Percentiles rank a stretch among this genome's conserved stretches.
These are phyloP conservation scores for Melipona quadrifasciata DNA, from an alignment of 1,140 invertebrate genomes.

Conservation along the genomic window DNA sequence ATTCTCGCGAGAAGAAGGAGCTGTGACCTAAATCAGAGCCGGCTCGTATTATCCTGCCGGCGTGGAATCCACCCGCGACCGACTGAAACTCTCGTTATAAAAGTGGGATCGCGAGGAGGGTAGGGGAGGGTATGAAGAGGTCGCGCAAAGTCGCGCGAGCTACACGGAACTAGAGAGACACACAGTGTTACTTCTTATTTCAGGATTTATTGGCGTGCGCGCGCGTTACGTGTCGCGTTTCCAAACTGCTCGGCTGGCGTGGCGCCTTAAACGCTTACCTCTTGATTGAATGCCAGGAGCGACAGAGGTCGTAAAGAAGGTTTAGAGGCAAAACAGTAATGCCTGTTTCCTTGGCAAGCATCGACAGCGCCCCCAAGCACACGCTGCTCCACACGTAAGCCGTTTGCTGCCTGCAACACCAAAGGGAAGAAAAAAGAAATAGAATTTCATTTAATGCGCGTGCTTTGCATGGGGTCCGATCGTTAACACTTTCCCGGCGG, in stretches of 20 bases:
- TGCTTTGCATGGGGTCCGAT: neutral
- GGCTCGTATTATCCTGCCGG: neutral
- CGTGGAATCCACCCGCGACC: neutral
- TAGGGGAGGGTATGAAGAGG: no score
- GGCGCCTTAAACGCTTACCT: conserved; percentile 81
- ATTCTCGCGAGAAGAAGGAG: neutral
- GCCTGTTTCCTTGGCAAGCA: conserved; percentile 96
- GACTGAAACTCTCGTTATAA: conserved; percentile 10
- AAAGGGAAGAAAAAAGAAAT: conserved; percentile 21
- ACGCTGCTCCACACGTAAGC: conserved; percentile 85
- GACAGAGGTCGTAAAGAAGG: conserved; percentile 87
- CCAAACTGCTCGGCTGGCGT: conserved; percentile 13
- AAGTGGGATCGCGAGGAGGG: no score
- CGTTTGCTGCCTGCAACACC: conserved; percentile 75
- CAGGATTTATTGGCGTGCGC: conserved; percentile 30
- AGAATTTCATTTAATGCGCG: conserved; percentile 24
- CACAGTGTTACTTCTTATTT: conserved; percentile 32
- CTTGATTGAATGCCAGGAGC: conserved; percentile 87
- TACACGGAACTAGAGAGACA: neutral
- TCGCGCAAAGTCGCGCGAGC: conserved; percentile 16
- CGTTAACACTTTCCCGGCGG: neutral
- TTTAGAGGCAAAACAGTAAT: conserved; percentile 91
- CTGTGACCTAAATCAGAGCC: neutral
- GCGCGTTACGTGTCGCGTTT: conserved; percentile 30
- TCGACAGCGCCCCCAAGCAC: conserved; percentile 88